Base-by-base conservation (phyloP, 2,888 invertebrate genomes). In the Macropis europaea region DNA sequence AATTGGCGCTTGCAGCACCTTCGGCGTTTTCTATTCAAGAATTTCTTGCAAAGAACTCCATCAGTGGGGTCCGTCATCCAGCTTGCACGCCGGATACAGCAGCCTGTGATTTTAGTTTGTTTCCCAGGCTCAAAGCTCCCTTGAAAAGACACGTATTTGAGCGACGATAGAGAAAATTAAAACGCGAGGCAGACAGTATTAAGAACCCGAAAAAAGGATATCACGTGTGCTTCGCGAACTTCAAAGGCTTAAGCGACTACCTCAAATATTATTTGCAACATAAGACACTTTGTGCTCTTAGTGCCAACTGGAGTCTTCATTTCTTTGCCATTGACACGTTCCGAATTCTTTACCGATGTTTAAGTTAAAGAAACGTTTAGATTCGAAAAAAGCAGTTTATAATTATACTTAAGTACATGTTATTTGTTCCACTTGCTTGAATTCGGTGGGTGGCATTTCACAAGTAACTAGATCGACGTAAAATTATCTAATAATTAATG, bases 31-130 rank as follows among this genome's bases (percentile, higher is more conserved):
- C 50, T 50, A 50, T 50, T 50, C 34, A 50, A 13, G 22, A 45
- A 57, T 17, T 34, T 45, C 17, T 11, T 32, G 19, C 54, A 42
- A 56, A 56, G 43, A 56, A 32, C n/a, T 32, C 3, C 15, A 5
- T 56, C 43, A 30, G 15, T 13, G 56, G 9, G 17, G 24, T 11
- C 34, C n/a, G 7, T 24, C 22, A 4, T 42, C 22, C 36, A 24
- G 36, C 36, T 15, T 36, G 15, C 52, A 15, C 36, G 5, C 24
- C 5, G 45, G 45, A 26, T 26, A 3, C 34, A 15, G 6, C 45
- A 17, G 13, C 7, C 57, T n/a, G 15, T 36, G 57, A 57, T 57
- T 57, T 57, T 45, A 34, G 34, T 57, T 57, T 57, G 57, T 45
- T 24, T 26, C 45, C n/a, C 24, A 5, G 1, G 45, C 26, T 57